Conservation (phyloP, 2,888 invertebrate species). For the Agrochola circellaris region DNA sequence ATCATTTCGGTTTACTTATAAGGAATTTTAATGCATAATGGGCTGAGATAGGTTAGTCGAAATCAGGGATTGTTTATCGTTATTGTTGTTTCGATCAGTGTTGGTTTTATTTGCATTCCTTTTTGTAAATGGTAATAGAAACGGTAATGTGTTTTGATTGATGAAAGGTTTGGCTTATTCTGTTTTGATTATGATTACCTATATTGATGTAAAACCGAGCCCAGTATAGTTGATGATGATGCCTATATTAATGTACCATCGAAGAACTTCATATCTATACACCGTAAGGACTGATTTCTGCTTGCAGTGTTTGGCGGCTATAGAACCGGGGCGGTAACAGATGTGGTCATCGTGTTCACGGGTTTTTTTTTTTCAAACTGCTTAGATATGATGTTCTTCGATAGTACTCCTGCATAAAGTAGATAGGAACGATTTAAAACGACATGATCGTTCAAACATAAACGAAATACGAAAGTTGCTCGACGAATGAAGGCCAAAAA, state of each 20-base stretch:
- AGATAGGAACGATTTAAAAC: background rate
- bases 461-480: background rate
- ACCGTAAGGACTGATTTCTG: too few species aligned
- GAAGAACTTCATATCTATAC: too few species aligned
- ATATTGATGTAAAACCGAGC: background rate
- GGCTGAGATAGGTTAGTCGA: slow-evolving; percentile 51
- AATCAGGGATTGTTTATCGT: slow-evolving; percentile 54
- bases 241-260: background rate
- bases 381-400: too few species aligned
- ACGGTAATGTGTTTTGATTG: slow-evolving; percentile 5
- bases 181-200: background rate
- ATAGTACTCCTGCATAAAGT: background rate
- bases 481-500: background rate
- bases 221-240: background rate
- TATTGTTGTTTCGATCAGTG: slow-evolving; percentile 44
- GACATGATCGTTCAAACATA: background rate
- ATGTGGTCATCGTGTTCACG: too few species aligned
- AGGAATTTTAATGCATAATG: slow-evolving; percentile 72
- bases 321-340: too few species aligned
- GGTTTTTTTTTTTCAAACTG: too few species aligned
- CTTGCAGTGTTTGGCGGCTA: too few species aligned
- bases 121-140: slow-evolving; percentile 4
- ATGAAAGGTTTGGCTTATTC: background rate
- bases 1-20: slow-evolving; percentile 74
- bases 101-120: slow-evolving; percentile 21